Evolutionary conservation across 2,888 invertebrate species (phyloP).

Genomic region (Cybosia mesomella): DNA sequence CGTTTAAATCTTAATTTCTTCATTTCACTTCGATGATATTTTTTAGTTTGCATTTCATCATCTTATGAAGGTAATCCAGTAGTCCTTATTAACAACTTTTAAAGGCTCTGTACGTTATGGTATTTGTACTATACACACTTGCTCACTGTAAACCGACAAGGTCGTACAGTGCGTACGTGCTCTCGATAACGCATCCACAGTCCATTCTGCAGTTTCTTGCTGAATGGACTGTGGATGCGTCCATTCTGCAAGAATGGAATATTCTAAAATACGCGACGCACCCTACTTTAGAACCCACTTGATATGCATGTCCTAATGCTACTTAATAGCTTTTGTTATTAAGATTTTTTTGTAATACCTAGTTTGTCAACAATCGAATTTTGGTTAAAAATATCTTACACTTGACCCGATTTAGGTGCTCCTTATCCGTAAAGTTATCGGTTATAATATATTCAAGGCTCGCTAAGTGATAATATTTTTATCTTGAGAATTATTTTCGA

Average conservation of each 20-base stretch:
- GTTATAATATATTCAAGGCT: not conserved
- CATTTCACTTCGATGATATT: constrained; percentile 6
- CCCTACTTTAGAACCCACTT: constrained; percentile 28
- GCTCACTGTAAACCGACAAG: constrained; percentile 26
- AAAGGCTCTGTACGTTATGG: constrained; percentile 24
- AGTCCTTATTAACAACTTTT: constrained; percentile 29
- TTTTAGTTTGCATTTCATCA: constrained; percentile 27
- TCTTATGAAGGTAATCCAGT: constrained; percentile 20
- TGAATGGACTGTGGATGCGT: too few relatives aligned
- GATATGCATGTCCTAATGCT: constrained; percentile 28
- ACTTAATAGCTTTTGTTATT: constrained; percentile 52
- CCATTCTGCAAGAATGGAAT: too few relatives aligned
- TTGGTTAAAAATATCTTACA: constrained; percentile 5
- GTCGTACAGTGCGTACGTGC: constrained; percentile 67
- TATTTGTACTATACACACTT: constrained; percentile 24
- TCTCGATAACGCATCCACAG: constrained; percentile 56
- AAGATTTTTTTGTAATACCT: constrained; percentile 40
- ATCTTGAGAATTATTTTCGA: constrained; percentile 1
- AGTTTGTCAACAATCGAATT: constrained; percentile 26
- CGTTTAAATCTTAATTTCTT: not conserved
- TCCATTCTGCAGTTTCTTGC: constrained; percentile 39
- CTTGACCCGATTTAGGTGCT: constrained; percentile 2
- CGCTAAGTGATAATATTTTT: not conserved
- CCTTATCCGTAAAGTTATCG: not conserved
- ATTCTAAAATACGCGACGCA: constrained; percentile 26